Evolutionary conservation across 2,888 invertebrate genomes (phyloP).

Genomic region (Vannuccia rotundouncinata): DNA sequence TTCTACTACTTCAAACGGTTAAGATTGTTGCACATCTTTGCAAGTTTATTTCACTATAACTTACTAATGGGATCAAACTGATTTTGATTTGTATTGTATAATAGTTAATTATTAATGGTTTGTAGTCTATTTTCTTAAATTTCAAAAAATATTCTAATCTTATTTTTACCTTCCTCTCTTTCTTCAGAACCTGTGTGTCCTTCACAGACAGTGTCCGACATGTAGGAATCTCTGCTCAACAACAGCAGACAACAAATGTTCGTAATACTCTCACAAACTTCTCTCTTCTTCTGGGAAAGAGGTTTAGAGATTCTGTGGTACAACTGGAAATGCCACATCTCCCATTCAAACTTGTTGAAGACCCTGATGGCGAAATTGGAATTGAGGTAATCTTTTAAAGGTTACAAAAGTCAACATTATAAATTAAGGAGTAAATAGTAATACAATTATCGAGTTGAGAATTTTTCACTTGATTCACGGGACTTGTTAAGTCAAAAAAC

Average conservation of each 20-base stretch:
- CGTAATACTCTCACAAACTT: constrained; percentile 90
- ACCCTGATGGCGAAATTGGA: constrained; percentile 73
- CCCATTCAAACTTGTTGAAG: constrained; percentile 71
- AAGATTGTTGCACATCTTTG: too few relatives aligned
- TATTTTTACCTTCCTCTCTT: too few relatives aligned
- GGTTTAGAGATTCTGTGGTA: constrained; percentile 74
- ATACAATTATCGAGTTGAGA: too few relatives aligned
- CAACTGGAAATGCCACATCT: constrained; percentile 73
- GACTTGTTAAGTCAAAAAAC: too few relatives aligned
- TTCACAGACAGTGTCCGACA: constrained; percentile 84
- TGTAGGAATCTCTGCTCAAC: constrained; percentile 90
- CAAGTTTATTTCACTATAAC: too few relatives aligned
- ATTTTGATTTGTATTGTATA: too few relatives aligned
- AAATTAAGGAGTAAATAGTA: constrained; percentile 39
- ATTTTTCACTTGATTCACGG: too few relatives aligned
- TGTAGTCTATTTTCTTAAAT: too few relatives aligned
- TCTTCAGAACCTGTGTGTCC: constrained; percentile 85
- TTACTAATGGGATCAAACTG: too few relatives aligned
- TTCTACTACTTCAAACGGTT: too few relatives aligned
- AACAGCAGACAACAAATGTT: constrained; percentile 91
- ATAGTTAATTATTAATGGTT: too few relatives aligned
- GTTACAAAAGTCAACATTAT: background rate
- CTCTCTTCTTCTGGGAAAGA: constrained; percentile 83
- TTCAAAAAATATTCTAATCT: too few relatives aligned
- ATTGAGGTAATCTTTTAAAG: constrained; percentile 72